Base-by-base conservation (phyloP, 2,797 vertebrate species). In the Epinephelus awoara region DNA sequence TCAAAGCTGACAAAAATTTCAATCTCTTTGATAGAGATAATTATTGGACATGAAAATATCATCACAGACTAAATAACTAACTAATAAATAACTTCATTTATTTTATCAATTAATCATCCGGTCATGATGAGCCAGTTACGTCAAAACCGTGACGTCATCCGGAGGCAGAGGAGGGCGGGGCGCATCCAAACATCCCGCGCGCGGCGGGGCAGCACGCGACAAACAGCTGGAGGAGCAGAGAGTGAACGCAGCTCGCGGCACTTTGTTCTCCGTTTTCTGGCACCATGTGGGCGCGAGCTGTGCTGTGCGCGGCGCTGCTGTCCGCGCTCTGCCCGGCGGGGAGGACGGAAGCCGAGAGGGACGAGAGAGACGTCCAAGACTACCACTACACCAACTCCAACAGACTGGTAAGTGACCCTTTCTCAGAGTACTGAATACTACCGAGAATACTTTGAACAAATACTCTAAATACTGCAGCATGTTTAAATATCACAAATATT, bases 281-380 rank as follows among this genome's bases (percentile, higher is more conserved):
- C 19, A 75, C 29, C 66, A 90, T 94, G 83, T 93, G 92, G 91
- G 68, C 89, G 67, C 90, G 92, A 69, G 87, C 84, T 38, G 61
- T 93, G 29, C 77, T 95, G 77, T 90, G 91, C 79, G 90, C 90
- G 29, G 80, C 91, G 77, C 84, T 95, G 75, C 83, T 96, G 62
- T 89, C 77, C 64, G 84, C 92, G 51, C 80, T 91, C 34, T 84
- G 80, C 56, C 89, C 90, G 64, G 70, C 82, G 52, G 91, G 87
- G 10, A 81, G 82, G 23, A 90, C 89, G 67, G 93, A 95, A 57
- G 84, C 86, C 80, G 94, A 95, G 69, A 77, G 94, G 88, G 93
- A 94, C 67, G 84, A 88, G 64, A 87, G 95, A 72, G 93, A 90
- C 12, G 86, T 95, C 2, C 91, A 91, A 56, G 93, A 96, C 82